Conservation (phyloP, 2,797 vertebrate genomes). For the Coccyzus lansbergi region DNA sequence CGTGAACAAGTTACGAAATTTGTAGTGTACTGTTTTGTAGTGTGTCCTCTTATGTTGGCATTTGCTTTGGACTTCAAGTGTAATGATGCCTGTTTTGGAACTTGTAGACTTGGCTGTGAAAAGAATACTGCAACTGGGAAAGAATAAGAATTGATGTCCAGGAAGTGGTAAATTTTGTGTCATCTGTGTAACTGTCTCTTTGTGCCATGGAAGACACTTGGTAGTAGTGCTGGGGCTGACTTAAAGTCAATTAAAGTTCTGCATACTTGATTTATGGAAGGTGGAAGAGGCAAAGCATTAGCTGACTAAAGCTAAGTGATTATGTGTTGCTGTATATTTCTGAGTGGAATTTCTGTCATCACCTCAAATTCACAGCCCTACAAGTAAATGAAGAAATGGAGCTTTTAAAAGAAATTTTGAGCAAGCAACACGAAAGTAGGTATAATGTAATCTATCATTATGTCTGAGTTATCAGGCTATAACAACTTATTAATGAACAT, state of each 20-base stretch:
- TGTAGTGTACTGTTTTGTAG: not conserved
- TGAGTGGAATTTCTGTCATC: not conserved
- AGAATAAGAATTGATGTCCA: not conserved
- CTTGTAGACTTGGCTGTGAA: not conserved
- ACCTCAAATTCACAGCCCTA: not conserved
- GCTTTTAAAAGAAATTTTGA: not conserved
- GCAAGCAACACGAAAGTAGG: not conserved
- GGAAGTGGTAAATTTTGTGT: not conserved
- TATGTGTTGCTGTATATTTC: not conserved
- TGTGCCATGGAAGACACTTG: not conserved
- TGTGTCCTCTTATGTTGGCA: not conserved
- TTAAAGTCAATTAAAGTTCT: not conserved
- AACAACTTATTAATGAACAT: not conserved
- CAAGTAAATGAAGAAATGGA: not conserved
- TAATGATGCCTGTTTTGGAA: not conserved
- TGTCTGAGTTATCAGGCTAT: not conserved
- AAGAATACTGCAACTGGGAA: not conserved
- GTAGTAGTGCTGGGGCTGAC: not conserved
- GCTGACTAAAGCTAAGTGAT: not conserved
- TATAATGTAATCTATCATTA: not conserved
- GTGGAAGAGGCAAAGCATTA: not conserved
- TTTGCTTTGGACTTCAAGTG: not conserved
- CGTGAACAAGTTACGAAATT: not conserved
- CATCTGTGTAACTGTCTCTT: accelerated
- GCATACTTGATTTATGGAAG: not conserved